These are phyloP conservation scores for Sweltsa coloradensis DNA, from an alignment of 1,140 invertebrate genomes.

Conservation along the genomic window DNA sequence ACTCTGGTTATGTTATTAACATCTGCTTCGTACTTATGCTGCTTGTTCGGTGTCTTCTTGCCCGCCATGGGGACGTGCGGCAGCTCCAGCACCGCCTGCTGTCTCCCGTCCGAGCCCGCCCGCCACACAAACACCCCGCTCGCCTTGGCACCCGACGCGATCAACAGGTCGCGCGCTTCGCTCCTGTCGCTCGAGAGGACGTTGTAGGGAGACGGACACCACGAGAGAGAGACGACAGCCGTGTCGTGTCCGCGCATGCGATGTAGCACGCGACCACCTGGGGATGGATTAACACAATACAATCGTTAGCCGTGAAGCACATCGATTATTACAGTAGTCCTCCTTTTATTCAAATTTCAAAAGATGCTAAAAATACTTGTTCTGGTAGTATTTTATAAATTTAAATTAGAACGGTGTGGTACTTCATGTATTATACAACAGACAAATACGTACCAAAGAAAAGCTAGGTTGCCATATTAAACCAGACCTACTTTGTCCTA, in stretches of 20 bases:
- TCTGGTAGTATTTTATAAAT: neutral
- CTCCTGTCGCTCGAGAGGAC: conserved; percentile 26
- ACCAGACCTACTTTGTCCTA: too few species aligned
- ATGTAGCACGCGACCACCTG: conserved; percentile 41
- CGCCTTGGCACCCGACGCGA: conserved; percentile 39
- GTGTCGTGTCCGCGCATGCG: conserved; percentile 56
- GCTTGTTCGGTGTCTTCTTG: too few species aligned
- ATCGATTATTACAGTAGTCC: neutral
- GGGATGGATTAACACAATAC: conserved; percentile 32
- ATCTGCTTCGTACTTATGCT: too few species aligned
- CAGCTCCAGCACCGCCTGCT: conserved; percentile 28
- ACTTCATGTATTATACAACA: too few species aligned
- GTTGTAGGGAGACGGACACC: conserved; percentile 51
- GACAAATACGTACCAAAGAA: too few species aligned
- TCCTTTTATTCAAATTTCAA: too few species aligned
- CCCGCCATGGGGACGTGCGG: too few species aligned
- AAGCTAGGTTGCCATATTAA: too few species aligned
- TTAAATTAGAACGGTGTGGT: neutral
- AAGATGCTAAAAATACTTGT: too few species aligned
- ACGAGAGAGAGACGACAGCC: conserved; percentile 53
- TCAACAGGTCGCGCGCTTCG: conserved; percentile 20
- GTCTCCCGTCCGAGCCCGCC: conserved; percentile 38
- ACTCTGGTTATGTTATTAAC: too few species aligned
- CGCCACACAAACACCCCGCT: conserved; percentile 39
- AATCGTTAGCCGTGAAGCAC: neutral